Evolutionary conservation across 1,140 invertebrate species (phyloP).

Genomic region (Leguminivora glycinivorella): DNA sequence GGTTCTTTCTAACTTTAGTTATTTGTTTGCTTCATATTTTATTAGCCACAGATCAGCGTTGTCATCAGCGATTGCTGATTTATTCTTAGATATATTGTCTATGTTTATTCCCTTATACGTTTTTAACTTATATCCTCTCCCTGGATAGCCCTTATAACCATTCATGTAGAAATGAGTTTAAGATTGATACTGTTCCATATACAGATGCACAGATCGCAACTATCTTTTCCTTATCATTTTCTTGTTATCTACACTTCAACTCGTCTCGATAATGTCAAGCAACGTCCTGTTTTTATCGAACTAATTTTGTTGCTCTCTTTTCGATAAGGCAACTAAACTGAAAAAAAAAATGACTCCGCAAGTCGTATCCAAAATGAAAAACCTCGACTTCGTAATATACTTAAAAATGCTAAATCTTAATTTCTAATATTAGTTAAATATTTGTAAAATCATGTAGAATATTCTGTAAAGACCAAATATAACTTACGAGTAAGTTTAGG

Average conservation of each 20-base stretch:
- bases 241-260: slow-evolving; percentile 21
- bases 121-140: no score
- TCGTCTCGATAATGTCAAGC: slow-evolving; percentile 27
- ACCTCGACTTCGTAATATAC: neutral
- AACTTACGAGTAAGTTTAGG: neutral
- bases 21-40: neutral
- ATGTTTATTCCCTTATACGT: no score
- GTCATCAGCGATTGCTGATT: no score
- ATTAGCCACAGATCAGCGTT: neutral
- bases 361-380: no score
- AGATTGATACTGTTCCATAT: neutral
- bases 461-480: neutral
- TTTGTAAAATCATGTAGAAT: neutral
- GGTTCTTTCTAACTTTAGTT: neutral
- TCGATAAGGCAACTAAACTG: no score
- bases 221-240: slow-evolving; percentile 2
- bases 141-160: neutral
- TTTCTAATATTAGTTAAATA: no score
- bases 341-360: no score
- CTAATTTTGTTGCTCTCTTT: neutral
- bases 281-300: neutral
- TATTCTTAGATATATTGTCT: no score
- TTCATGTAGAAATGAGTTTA: neutral
- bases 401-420: no score
- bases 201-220: neutral